Base-by-base conservation (phyloP, 1,140 invertebrate genomes). In the Drosophila tani region DNA sequence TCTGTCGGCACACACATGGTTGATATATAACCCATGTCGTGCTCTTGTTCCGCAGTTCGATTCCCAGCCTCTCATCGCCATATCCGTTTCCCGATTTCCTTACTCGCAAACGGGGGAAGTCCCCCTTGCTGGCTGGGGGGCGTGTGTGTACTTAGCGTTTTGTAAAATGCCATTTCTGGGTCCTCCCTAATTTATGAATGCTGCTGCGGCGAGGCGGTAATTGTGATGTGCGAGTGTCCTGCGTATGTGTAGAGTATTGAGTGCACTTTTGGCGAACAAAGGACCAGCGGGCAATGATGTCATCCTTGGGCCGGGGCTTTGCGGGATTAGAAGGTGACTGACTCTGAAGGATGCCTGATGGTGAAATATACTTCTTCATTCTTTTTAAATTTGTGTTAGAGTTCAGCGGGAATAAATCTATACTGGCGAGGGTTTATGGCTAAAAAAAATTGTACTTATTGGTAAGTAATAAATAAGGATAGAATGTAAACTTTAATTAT, bases 71-170 rank as follows among this genome's bases (percentile, higher is more conserved):
- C 74, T 70, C 83, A 53, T 77, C 68, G 76, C 69, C 84, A 91
- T 91, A 84, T 91, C 81, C 87, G 79, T 79, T 87, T 76, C 74
- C 79, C 74, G 78, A 91, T 91, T 77, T 91, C 90, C 86, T 85
- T 91, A 63, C 21, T 14, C 15, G 11, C 35, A 17, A 38, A 17
- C 2, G 40, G 63, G 50, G 63, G 35, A 24, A 58, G 11, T 17
- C 19, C 65, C n/a, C n/a, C 7, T 24, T 58, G 47, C 35, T 45
- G 53, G 29, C 59, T 62, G 64, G 59, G 47, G 47, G 50, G 63
- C 43, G 60, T 69, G 60, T 55, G 53, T 75, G 78, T 73, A 79
- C 84, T 90, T 88, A 90, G 74, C 84, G 77, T 84, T 88, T 79
- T 88, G 58, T 65, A 81, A 88, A 87, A 81, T 84, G 51, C 73